phyloP scores from a whole-genome alignment of 2,797 vertebrate species.

The Bovichtus diacanthus region DNA sequence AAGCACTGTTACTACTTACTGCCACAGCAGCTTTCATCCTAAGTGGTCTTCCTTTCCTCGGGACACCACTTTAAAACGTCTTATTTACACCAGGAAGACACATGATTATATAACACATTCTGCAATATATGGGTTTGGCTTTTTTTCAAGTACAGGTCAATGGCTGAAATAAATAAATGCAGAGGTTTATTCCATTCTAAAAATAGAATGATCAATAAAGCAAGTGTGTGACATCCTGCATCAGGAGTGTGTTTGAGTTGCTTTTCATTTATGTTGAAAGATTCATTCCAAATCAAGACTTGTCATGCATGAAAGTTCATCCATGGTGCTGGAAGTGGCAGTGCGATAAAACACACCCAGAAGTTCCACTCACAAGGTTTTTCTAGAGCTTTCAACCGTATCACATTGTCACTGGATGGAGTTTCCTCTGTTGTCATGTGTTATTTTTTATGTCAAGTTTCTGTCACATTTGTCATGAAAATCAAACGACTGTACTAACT shows the following conservation, averaged over 20 bases:
- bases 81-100: slow-evolving; percentile 14
- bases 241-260: neutral
- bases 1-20: slow-evolving; percentile 5
- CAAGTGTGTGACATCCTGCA: neutral
- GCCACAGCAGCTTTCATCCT: slow-evolving; percentile 30
- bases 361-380: neutral
- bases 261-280: neutral
- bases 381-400: neutral
- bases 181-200: neutral
- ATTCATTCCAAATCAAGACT: neutral
- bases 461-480: neutral
- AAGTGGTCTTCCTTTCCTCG: neutral
- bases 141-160: neutral
- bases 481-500: neutral
- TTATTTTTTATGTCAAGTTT: neutral
- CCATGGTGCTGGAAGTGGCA: neutral
- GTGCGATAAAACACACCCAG: too few relatives aligned
- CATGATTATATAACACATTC: slow-evolving; percentile 15
- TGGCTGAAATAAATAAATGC: neutral
- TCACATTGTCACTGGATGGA: neutral
- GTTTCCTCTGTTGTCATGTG: neutral
- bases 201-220: neutral
- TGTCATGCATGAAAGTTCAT: neutral
- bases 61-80: neutral
- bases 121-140: neutral